Percentiles rank a stretch among this genome's conserved stretches.
phyloP scores from a whole-genome alignment of 2,888 invertebrate genomes.

The Thymelicus sylvestris region DNA sequence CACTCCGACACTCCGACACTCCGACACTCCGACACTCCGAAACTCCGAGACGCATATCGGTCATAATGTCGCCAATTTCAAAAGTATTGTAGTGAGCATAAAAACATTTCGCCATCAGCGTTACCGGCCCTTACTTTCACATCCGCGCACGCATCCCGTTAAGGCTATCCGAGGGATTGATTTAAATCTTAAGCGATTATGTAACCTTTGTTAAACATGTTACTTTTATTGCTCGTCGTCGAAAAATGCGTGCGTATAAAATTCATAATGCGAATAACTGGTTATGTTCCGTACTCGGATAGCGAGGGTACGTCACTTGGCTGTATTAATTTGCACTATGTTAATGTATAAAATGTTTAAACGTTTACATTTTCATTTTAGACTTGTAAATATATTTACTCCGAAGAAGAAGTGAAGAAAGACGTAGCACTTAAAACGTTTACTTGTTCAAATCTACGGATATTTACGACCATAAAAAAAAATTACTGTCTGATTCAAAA shows the following conservation, averaged over 20 bases:
- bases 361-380: conserved; percentile 16
- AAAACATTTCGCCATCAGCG: conserved; percentile 35
- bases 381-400: conserved; percentile 12
- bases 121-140: conserved; percentile 47
- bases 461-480: conserved; percentile 4
- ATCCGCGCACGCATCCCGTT: conserved; percentile 49
- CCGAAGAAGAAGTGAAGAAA: not conserved
- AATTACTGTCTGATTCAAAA: conserved; percentile 14
- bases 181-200: conserved; percentile 49
- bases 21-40: no score
- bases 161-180: conserved; percentile 47
- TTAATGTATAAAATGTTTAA: conserved; percentile 17
- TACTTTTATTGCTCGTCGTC: conserved; percentile 33
- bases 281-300: conserved; percentile 33
- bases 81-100: conserved; percentile 36
- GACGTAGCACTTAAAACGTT: conserved; percentile 4
- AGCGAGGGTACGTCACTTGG: conserved; percentile 51
- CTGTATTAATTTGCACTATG: conserved; percentile 57
- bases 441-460: not conserved
- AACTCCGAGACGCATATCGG: conserved; percentile 32
- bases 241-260: conserved; percentile 33
- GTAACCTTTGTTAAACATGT: conserved; percentile 41
- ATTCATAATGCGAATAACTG: conserved; percentile 26
- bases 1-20: no score
- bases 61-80: conserved; percentile 33